Percentiles rank a stretch among this genome's conserved stretches.
phyloP scores from a whole-genome alignment of 2,888 invertebrate species.

The Anthoptus insignis region DNA sequence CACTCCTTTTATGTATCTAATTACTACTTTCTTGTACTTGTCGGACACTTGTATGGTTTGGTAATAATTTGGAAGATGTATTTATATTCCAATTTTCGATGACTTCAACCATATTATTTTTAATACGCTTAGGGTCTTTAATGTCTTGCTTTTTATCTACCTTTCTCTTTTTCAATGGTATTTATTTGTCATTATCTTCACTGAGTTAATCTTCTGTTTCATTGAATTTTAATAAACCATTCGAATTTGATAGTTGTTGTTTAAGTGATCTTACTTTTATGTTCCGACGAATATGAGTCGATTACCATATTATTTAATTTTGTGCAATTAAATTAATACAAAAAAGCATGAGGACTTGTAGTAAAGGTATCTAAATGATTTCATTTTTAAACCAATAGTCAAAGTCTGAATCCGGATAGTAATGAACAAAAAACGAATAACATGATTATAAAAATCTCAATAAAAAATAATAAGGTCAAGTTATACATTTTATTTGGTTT shows the following conservation, averaged over 20 bases:
- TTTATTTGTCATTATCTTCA: constrained; percentile 10
- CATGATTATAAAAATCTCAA: too few species aligned
- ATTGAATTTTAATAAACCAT: constrained; percentile 1
- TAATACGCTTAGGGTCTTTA: constrained; percentile 14
- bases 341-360: too few species aligned
- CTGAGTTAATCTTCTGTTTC: constrained; percentile 1
- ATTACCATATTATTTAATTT: too few species aligned
- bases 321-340: too few species aligned
- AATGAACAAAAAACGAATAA: too few species aligned
- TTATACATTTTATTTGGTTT: too few species aligned
- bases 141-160: constrained; percentile 22
- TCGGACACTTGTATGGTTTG: constrained; percentile 32
- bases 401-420: too few species aligned
- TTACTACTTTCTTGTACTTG: constrained; percentile 28
- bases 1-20: constrained; percentile 27
- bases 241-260: not conserved
- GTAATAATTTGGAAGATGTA: constrained; percentile 12
- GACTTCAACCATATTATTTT: constrained; percentile 22
- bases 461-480: too few species aligned
- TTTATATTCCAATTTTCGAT: constrained; percentile 15
- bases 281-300: too few species aligned
- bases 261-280: not conserved
- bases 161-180: constrained; percentile 33
- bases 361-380: too few species aligned
- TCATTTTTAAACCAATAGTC: too few species aligned